A percentile compares a stretch with the other conserved stretches of the same genome.
phyloP scores from a whole-genome alignment of 2,113 vertebrate genomes.

The Vimba vimba region DNA sequence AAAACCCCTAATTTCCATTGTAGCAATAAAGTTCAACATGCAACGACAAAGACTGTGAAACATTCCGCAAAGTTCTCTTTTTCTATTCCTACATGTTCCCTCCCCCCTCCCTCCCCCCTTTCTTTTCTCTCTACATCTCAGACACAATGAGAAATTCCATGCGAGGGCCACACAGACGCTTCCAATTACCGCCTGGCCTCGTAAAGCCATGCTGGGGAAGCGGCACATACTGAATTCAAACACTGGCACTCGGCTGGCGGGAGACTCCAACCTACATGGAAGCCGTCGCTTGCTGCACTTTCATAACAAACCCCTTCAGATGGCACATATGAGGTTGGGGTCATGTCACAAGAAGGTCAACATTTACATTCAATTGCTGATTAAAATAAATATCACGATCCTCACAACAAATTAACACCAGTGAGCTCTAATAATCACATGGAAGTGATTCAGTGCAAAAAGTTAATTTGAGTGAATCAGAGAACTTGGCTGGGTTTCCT shows the following conservation, averaged over 20 bases:
- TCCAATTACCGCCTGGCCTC: conserved; percentile 70
- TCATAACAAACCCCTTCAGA: conserved; percentile 20
- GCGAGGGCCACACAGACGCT: conserved; percentile 68
- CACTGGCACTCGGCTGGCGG: conserved; percentile 42
- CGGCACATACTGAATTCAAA: conserved; percentile 49
- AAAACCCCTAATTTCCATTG: conserved; percentile 48
- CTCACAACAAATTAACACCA: not conserved
- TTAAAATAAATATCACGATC: not conserved
- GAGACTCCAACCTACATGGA: conserved; percentile 27
- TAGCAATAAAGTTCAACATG: conserved; percentile 65
- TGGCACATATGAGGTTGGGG: not conserved
- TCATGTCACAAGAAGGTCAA: not conserved
- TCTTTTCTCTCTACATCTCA: conserved; percentile 44
- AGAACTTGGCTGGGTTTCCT: conserved; percentile 10
- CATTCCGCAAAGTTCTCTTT: conserved; percentile 33
- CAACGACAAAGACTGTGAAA: conserved; percentile 53
- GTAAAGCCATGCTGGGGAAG: conserved; percentile 56
- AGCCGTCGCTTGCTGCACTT: conserved; percentile 39
- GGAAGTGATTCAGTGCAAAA: not conserved
- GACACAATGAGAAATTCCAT: conserved; percentile 70
- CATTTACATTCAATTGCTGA: not conserved
- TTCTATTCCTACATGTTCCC: conserved; percentile 30
- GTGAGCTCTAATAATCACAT: not conserved
- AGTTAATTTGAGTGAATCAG: not conserved
- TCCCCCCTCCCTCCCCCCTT: not conserved